Percentiles rank a stretch among this genome's conserved stretches.
phyloP scores from a whole-genome alignment of 2,888 invertebrate species.

The Coelinius sp. region DNA sequence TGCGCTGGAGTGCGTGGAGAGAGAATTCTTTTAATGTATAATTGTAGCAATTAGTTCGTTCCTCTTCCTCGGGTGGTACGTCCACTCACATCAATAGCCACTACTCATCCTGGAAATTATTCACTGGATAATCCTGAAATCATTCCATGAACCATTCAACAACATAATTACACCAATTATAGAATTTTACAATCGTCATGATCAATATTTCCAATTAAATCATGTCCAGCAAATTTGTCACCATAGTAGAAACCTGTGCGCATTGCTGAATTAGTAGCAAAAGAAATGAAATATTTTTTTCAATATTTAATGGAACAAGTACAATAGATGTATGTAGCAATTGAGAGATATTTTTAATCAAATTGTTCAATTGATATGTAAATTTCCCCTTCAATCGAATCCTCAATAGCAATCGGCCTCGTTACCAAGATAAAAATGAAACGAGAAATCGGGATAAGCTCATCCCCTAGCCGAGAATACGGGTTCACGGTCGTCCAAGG shows the following conservation, averaged over 20 bases:
- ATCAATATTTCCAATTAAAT: neutral
- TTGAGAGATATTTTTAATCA: slow-evolving; percentile 5
- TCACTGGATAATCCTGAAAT: too few relatives aligned
- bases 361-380: slow-evolving; percentile 3
- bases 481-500: slow-evolving; percentile 30
- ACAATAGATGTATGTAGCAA: neutral
- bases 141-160: too few relatives aligned
- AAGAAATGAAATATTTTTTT: neutral
- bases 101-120: too few relatives aligned
- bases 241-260: neutral
- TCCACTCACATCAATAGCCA: too few relatives aligned
- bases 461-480: neutral
- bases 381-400: neutral
- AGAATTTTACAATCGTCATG: neutral
- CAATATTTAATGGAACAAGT: neutral
- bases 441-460: neutral
- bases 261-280: neutral
- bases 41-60: too few relatives aligned
- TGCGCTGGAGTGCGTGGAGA: too few relatives aligned
- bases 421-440: neutral
- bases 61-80: too few relatives aligned
- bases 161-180: neutral
- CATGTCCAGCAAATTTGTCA: neutral
- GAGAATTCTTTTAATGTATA: too few relatives aligned
- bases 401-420: neutral